Evolutionary conservation across 2,113 vertebrate species (phyloP).

Genomic region (Hippocampus barbouri): DNA sequence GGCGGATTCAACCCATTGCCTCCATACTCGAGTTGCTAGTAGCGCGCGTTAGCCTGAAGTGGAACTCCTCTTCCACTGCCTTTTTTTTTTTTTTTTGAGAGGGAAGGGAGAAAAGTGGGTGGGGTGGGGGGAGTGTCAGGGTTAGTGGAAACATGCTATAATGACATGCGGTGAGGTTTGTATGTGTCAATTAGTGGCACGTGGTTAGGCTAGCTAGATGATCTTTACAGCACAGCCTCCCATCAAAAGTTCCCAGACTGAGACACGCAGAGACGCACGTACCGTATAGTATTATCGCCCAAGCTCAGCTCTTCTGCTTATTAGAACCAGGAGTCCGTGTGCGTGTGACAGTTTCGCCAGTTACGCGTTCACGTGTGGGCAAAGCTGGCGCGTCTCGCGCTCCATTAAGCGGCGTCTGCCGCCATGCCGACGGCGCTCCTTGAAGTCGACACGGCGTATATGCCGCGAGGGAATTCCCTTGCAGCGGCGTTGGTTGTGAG

Average conservation of each 20-base stretch:
- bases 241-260: constrained; percentile 42
- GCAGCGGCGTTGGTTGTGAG: constrained; percentile 5
- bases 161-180: constrained; percentile 20
- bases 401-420: constrained; percentile 65
- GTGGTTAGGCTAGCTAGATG: constrained; percentile 23
- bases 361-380: constrained; percentile 58
- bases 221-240: constrained; percentile 43
- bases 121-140: constrained; percentile 14
- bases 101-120: constrained; percentile 17
- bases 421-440: constrained; percentile 46
- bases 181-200: constrained; percentile 37
- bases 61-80: constrained; percentile 7
- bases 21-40: constrained; percentile 10
- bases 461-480: constrained; percentile 30
- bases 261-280: constrained; percentile 15
- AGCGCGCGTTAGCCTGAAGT: constrained; percentile 16
- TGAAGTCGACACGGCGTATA: constrained; percentile 10
- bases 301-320: constrained; percentile 58
- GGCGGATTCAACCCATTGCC: constrained; percentile 28
- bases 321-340: constrained; percentile 49
- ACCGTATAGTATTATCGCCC: constrained; percentile 15
- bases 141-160: constrained; percentile 47
- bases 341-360: constrained; percentile 32
- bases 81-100: not conserved
- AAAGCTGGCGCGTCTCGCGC: constrained; percentile 50